Evolutionary conservation across 2,113 vertebrate genomes (phyloP).

Genomic region (Onychostoma macrolepis): DNA sequence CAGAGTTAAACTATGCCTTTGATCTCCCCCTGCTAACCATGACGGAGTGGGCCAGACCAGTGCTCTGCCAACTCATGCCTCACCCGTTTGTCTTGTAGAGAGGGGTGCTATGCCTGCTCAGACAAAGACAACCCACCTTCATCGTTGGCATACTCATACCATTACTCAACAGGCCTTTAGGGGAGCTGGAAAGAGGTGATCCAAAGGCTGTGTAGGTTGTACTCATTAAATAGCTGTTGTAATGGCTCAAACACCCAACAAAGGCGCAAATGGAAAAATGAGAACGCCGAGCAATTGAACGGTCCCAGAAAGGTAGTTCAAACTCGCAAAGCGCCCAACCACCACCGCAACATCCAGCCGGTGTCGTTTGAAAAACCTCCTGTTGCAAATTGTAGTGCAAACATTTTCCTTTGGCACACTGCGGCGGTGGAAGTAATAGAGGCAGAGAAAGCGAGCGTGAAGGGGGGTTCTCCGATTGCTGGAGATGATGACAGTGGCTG

Average conservation of each 20-base stretch:
- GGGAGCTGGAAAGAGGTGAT: slow-evolving; percentile 34
- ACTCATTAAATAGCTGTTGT: slow-evolving; percentile 52
- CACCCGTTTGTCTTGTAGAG: slow-evolving; percentile 34
- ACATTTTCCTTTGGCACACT: not conserved
- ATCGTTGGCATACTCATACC: slow-evolving; percentile 26
- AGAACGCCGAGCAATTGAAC: slow-evolving; percentile 46
- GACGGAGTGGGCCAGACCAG: slow-evolving; percentile 19
- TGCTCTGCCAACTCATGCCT: slow-evolving; percentile 54
- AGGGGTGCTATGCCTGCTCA: slow-evolving; percentile 33
- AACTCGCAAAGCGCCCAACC: not conserved
- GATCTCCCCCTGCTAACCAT: slow-evolving; percentile 38
- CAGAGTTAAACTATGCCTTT: slow-evolving; percentile 45
- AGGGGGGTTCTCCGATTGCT: slow-evolving; percentile 19
- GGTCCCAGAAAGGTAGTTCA: not conserved
- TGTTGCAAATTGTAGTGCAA: slow-evolving; percentile 52
- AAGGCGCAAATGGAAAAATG: slow-evolving; percentile 58
- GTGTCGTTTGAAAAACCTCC: slow-evolving; percentile 43
- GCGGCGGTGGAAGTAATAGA: not conserved
- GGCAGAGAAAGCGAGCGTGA: not conserved
- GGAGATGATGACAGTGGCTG: slow-evolving; percentile 51
- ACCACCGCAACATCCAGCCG: slow-evolving; percentile 10
- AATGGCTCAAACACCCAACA: slow-evolving; percentile 55
- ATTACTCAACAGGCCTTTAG: slow-evolving; percentile 46
- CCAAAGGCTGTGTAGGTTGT: slow-evolving; percentile 38
- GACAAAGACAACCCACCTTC: slow-evolving; percentile 23